Evolutionary conservation across 2,113 vertebrate species (phyloP).

Genomic region (Oncorhynchus mykiss): DNA sequence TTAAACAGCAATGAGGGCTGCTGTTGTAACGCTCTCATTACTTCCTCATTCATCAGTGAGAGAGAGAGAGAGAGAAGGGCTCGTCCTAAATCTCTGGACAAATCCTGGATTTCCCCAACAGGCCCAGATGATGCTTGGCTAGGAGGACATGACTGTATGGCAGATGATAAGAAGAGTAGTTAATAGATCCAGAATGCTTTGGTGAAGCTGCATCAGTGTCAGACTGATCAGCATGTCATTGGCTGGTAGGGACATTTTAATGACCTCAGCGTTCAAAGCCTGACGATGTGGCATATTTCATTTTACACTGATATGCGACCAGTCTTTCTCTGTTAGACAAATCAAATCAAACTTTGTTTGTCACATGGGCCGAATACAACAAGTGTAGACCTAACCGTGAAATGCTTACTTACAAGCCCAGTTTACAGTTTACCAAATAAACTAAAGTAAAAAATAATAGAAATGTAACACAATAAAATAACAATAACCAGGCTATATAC

Average conservation of each 20-base stretch:
- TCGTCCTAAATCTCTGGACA: neutral
- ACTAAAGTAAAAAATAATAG: too few species aligned
- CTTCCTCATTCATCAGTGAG: neutral
- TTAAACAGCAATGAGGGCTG: neutral
- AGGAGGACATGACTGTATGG: neutral
- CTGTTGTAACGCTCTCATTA: neutral
- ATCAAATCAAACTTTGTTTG: too few species aligned
- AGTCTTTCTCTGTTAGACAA: neutral
- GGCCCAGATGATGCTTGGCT: neutral
- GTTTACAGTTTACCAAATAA: too few species aligned
- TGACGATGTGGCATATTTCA: neutral
- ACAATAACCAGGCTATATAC: too few species aligned
- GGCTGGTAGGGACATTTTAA: neutral
- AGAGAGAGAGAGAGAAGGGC: too few species aligned
- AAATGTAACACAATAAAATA: too few species aligned
- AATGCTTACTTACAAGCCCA: too few species aligned
- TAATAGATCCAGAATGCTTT: neutral
- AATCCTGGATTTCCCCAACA: neutral
- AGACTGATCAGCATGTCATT: neutral
- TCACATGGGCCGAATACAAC: too few species aligned
- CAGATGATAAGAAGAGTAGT: neutral
- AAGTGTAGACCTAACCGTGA: too few species aligned
- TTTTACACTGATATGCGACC: neutral
- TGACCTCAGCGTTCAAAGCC: neutral
- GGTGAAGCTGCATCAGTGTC: neutral